phyloP scores from a whole-genome alignment of 2,888 invertebrate genomes.

The Zeuzera pyrina region DNA sequence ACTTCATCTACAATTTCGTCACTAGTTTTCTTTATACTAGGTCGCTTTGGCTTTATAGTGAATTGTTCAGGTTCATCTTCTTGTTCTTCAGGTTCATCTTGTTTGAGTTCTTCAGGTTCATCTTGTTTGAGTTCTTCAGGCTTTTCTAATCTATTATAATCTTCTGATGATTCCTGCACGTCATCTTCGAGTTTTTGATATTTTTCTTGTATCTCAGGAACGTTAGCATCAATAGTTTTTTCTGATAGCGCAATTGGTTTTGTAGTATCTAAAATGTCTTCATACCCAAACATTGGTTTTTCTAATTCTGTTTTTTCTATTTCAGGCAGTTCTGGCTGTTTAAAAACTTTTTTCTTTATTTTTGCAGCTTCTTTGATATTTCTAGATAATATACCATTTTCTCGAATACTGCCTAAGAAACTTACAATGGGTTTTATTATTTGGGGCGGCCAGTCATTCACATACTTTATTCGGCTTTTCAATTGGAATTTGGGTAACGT shows the following conservation, averaged over 20 bases:
- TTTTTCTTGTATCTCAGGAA: too few relatives aligned
- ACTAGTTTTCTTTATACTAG: constrained; percentile 55
- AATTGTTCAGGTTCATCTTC: constrained; percentile 53
- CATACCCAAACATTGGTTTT: constrained; percentile 64
- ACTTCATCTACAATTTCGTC: constrained; percentile 74
- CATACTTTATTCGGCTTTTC: constrained; percentile 78
- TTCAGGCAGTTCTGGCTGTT: constrained; percentile 70
- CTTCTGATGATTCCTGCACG: constrained; percentile 6
- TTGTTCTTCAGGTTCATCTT: constrained; percentile 24
- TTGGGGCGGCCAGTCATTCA: constrained; percentile 76
- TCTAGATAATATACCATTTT: constrained; percentile 79
- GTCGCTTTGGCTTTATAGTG: constrained; percentile 50
- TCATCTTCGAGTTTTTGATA: constrained; percentile 30
- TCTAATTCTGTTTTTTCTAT: constrained; percentile 71
- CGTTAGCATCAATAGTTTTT: constrained; percentile 13
- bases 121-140: constrained; percentile 19
- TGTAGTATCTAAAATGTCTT: constrained; percentile 53
- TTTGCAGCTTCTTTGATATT: constrained; percentile 80
- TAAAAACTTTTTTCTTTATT: constrained; percentile 73
- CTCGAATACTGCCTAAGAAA: constrained; percentile 70
- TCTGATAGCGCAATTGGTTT: constrained; percentile 16
- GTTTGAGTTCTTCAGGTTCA: constrained; percentile 21
- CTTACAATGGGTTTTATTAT: constrained; percentile 64
- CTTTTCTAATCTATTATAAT: constrained; percentile 9
- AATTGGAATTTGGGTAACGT: constrained; percentile 79